Conservation (phyloP, 2,888 invertebrate species). For the Chaitophorus viminalis region DNA sequence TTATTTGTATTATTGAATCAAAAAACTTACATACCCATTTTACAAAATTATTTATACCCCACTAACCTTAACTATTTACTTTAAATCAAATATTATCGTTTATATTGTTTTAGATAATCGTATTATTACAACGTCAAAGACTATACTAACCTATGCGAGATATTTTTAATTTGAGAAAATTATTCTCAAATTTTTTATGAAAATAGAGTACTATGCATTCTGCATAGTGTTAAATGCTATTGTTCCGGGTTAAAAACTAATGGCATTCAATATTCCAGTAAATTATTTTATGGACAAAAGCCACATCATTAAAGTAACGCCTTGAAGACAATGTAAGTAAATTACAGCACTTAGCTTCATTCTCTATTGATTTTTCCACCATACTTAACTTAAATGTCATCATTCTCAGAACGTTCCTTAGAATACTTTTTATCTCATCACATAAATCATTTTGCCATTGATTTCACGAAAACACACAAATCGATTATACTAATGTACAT, state of each 20-base stretch:
- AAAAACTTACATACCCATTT: too few relatives aligned
- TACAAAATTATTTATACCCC: too few relatives aligned
- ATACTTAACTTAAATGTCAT: slow-evolving; percentile 16
- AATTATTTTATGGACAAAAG: slow-evolving; percentile 23
- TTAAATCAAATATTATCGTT: too few relatives aligned
- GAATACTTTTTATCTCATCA: background rate
- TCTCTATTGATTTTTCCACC: slow-evolving; percentile 17
- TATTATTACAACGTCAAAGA: too few relatives aligned
- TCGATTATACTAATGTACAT: background rate
- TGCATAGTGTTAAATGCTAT: background rate
- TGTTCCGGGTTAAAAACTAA: background rate
- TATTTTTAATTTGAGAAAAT: too few relatives aligned
- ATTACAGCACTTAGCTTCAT: slow-evolving; percentile 36
- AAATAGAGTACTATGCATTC: background rate
- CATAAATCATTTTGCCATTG: background rate
- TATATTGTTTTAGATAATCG: too few relatives aligned
- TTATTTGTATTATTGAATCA: too few relatives aligned
- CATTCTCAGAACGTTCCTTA: background rate
- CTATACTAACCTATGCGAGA: too few relatives aligned
- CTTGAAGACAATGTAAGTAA: slow-evolving; percentile 16
- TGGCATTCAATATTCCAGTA: slow-evolving; percentile 5
- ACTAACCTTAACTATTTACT: too few relatives aligned
- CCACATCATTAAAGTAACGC: slow-evolving; percentile 7
- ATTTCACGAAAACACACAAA: background rate
- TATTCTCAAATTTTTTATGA: background rate